These are phyloP conservation scores for Ochropleura leucogaster DNA, from an alignment of 2,888 invertebrate genomes.

Conservation along the genomic window DNA sequence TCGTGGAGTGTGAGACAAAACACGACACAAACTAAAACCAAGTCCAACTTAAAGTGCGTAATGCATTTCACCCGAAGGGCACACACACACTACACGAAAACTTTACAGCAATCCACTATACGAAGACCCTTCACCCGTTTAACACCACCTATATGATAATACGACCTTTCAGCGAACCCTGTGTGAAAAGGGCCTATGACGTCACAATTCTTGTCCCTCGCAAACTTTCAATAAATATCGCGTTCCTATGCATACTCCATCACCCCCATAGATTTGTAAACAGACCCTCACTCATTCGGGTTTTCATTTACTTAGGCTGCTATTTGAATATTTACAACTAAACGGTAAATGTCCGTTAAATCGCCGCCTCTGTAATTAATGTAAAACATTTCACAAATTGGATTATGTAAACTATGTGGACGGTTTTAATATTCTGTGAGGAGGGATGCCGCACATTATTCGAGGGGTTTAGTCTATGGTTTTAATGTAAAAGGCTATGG, in stretches of 20 bases:
- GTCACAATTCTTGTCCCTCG: conserved; percentile 58
- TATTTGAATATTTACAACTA: conserved; percentile 81
- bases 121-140: conserved; percentile 52
- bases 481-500: conserved; percentile 2
- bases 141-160: conserved; percentile 53
- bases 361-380: conserved; percentile 77
- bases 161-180: conserved; percentile 52
- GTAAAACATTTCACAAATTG: conserved; percentile 80
- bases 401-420: conserved; percentile 80
- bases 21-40: background rate
- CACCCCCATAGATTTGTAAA: conserved; percentile 55
- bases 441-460: conserved; percentile 41
- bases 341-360: conserved; percentile 77
- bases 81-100: conserved; percentile 43
- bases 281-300: conserved; percentile 52
- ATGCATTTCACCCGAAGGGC: conserved; percentile 45
- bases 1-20: background rate
- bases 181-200: conserved; percentile 54
- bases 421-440: conserved; percentile 69
- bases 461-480: conserved; percentile 19
- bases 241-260: conserved; percentile 67
- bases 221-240: conserved; percentile 69
- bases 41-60: conserved; percentile 36
- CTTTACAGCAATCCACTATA: conserved; percentile 32
- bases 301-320: conserved; percentile 82